Base-by-base conservation (phyloP, 2,888 invertebrate species). In the Mycogona germanica region DNA sequence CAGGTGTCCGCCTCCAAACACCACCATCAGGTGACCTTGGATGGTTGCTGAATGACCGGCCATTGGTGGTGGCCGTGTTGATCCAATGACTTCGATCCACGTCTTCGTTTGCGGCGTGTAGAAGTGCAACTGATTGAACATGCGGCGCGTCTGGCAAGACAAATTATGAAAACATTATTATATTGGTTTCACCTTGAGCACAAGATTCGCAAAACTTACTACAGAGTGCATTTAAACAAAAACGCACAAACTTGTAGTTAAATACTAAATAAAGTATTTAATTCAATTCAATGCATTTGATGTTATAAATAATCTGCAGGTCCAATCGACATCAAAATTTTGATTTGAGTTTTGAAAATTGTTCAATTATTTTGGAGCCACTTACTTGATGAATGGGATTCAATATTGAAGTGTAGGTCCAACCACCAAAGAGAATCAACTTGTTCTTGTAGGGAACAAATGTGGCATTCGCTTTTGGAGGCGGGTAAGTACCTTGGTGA, bases 21-120 rank as follows among this genome's bases (percentile, higher is more conserved):
- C 67, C 3, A 73, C 64, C 71, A 73, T 70, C 5, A 56, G 56
- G 58, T 70, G 66, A 7, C 66, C 64, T 64, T 86, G 82, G 55
- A 95, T 79, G 37, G 86, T 83, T 9, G 89, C 93, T 6, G 92
- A 91, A 72, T 96, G 96, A 0, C 93, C 93, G 14, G 95, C 93
- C 70, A 84, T 84, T 2, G 85, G 82, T 32, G 86, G 87, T 35
- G 85, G 82, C 55, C 78, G 76, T 56, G 76, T 68, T 4, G 63
- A 62, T 4, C 62, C 61, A 14, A 65, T n/a, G 12, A 60, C 52
- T 44, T 67, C 65, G 5, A 66, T 65, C 74, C 95, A 96, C 61
- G 82, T 79, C 69, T 89, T 89, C 25, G 78, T 78, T 57, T 73
- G 73, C 26, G 89, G 81, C 69, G 84, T 83, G 66, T 89, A 95